A percentile compares a stretch with the other conserved stretches of the same genome.
phyloP scores from a whole-genome alignment of 2,797 vertebrate genomes.

The Bradypodion ventrale region DNA sequence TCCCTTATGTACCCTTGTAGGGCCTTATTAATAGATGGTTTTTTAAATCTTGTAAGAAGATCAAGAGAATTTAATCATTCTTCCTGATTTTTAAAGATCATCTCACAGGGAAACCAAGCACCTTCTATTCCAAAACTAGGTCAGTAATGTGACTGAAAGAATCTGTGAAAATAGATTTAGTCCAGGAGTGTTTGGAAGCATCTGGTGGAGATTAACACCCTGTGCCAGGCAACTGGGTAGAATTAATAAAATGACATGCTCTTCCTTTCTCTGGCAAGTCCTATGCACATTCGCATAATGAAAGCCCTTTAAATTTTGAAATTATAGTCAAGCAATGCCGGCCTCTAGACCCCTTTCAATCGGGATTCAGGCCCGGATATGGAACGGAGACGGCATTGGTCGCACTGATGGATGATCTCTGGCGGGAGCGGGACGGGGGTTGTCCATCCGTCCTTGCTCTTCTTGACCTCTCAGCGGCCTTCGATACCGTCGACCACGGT shows the following conservation, averaged over 20 bases:
- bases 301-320: not conserved
- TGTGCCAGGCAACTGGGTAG: not conserved
- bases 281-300: not conserved
- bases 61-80: not conserved
- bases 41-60: not conserved
- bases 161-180: not conserved
- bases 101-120: not conserved
- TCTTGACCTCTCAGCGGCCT: too few species aligned
- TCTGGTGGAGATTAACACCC: not conserved
- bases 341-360: too few species aligned
- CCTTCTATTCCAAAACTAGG: not conserved
- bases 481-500: too few species aligned
- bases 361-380: too few species aligned
- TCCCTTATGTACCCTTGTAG: too few species aligned
- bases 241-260: not conserved
- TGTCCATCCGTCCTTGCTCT: too few species aligned
- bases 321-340: not conserved
- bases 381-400: too few species aligned
- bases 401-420: too few species aligned
- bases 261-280: not conserved
- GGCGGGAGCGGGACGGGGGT: too few species aligned
- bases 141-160: not conserved
- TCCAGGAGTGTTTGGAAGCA: not conserved
- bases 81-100: too few species aligned
- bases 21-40: too few species aligned